These are phyloP conservation scores for Synergus gifuensis DNA, from an alignment of 2,888 invertebrate species.

Conservation along the genomic window DNA sequence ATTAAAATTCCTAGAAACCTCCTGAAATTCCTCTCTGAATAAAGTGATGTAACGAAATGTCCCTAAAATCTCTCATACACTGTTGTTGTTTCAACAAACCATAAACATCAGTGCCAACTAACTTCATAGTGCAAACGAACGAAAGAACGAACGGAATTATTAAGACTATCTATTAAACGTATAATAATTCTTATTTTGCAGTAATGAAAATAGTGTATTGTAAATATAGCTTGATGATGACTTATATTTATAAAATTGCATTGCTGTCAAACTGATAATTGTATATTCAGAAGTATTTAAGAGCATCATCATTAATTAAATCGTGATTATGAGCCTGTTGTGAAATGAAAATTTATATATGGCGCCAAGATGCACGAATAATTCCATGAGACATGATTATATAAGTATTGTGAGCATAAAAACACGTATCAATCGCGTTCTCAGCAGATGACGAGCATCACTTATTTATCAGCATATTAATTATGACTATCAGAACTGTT, in stretches of 20 bases:
- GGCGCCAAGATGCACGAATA: neutral
- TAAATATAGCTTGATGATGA: too few species aligned
- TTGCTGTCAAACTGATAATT: neutral
- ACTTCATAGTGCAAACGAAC: too few species aligned
- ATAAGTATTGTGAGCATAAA: constrained; percentile 48
- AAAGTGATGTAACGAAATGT: too few species aligned
- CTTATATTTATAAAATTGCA: neutral
- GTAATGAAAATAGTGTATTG: too few species aligned
- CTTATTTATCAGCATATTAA: constrained; percentile 47
- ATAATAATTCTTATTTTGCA: too few species aligned
- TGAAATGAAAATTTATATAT: constrained; percentile 3
- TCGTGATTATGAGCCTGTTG: neutral
- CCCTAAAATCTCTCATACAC: too few species aligned
- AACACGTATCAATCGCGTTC: constrained; percentile 47
- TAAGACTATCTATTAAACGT: too few species aligned
- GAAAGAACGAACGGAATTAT: too few species aligned
- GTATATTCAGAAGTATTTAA: neutral
- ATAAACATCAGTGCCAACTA: too few species aligned
- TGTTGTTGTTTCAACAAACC: too few species aligned
- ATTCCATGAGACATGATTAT: constrained; percentile 37
- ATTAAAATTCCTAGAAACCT: too few species aligned
- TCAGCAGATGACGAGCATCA: constrained; percentile 37
- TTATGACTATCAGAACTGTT: constrained; percentile 52
- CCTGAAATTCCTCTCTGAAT: too few species aligned
- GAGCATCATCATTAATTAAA: neutral